phyloP scores from a whole-genome alignment of 2,797 vertebrate genomes.

The Rhynchotus rufescens region DNA sequence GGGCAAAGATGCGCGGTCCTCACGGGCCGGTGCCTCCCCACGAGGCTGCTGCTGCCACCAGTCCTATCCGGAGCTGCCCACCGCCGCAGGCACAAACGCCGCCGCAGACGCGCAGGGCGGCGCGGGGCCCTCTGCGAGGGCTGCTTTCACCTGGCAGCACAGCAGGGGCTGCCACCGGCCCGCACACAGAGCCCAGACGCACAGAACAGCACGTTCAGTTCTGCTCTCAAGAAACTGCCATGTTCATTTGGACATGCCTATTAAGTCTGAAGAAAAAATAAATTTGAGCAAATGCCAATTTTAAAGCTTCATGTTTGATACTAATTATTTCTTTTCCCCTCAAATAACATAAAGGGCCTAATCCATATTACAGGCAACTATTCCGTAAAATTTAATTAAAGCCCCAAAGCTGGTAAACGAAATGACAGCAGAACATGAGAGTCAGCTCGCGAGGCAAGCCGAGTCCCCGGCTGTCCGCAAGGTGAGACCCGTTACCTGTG shows the following conservation, averaged over 20 bases:
- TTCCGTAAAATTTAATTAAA: constrained; percentile 63
- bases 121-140: background rate
- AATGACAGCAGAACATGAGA: background rate
- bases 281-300: constrained; percentile 40
- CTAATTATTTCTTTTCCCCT: background rate
- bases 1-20: too few species aligned
- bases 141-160: constrained; percentile 35
- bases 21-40: too few species aligned
- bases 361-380: constrained; percentile 45
- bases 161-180: constrained; percentile 41
- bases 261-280: constrained; percentile 61
- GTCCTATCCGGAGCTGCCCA: background rate
- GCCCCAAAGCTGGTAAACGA: constrained; percentile 39
- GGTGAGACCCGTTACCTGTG: background rate
- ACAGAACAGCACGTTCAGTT: constrained; percentile 27
- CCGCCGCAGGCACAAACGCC: accelerated
- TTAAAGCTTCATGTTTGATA: constrained; percentile 25
- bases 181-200: background rate
- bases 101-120: background rate
- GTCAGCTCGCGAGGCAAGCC: background rate
- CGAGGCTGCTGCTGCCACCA: background rate
- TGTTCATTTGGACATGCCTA: constrained; percentile 43
- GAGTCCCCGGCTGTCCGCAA: background rate
- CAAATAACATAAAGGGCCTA: constrained; percentile 37
- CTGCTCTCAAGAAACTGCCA: constrained; percentile 10